These are phyloP conservation scores for Oenanthe oenanthe DNA, from an alignment of 2,113 vertebrate genomes.

Conservation along the genomic window DNA sequence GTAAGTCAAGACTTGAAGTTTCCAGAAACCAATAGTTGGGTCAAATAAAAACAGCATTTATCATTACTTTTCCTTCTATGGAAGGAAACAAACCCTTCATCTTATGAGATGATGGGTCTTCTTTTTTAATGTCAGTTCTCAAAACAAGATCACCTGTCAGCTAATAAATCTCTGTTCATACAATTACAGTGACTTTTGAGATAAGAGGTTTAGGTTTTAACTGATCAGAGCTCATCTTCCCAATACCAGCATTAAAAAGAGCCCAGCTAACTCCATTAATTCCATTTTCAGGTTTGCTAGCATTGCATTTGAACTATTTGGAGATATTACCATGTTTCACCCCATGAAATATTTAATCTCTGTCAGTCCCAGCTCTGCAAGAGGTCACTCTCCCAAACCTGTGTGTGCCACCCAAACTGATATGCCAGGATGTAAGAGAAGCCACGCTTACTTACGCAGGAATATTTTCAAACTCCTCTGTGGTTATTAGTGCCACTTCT, in stretches of 20 bases:
- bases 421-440: neutral
- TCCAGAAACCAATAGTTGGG: neutral
- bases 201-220: neutral
- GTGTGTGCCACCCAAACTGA: rapidly evolving
- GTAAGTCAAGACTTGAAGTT: neutral
- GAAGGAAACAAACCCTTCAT: neutral
- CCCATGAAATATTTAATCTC: neutral
- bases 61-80: neutral
- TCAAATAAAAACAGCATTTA: neutral
- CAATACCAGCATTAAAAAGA: neutral
- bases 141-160: neutral
- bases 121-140: neutral
- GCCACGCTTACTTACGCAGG: slow-evolving; percentile 69
- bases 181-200: neutral
- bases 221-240: neutral
- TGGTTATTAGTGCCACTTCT: slow-evolving; percentile 62
- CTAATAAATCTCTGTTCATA: neutral
- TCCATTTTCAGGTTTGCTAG: neutral
- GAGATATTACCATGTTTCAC: neutral
- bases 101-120: neutral
- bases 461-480: slow-evolving; percentile 70
- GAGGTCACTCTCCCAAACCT: neutral
- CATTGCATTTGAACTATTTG: neutral
- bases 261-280: neutral
- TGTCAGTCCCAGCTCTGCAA: neutral